Base-by-base conservation (phyloP, 2,888 invertebrate genomes). In the Ceriagrion tenellum region DNA sequence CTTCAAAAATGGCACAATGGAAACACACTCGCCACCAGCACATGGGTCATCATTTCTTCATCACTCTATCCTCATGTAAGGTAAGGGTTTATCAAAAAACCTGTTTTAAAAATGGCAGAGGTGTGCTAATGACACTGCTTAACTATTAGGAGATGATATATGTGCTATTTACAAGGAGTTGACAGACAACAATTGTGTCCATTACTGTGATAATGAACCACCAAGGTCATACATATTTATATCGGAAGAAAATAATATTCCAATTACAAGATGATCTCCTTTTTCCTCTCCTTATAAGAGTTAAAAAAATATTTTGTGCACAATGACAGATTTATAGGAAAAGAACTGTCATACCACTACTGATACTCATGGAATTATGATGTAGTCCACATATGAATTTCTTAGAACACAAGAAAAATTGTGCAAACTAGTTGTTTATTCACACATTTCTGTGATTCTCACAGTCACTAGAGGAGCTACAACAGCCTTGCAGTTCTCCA, bases 131-230 rank as follows among this genome's bases (percentile, higher is more conserved):
- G 40, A 74, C 93, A 93, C 74, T n/a, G 8, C 93, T n/a, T 74
- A n/a, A 74, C 40, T 47, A 74, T 93, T 69, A 69, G 16, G 18
- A n/a, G 47, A 47, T 69, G 47, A 47, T 55, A 26, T 35, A 93
- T 35, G 93, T 16, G 40, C 30, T 35, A 93, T 47, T 69, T 93
- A 63, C 93, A 93, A 40, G 30, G 47, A 69, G 47, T 69, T 47
- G 63, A 69, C n/a, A 40, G 63, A 55, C 55, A 93, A 93, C 30
- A 93, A 93, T 35, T 93, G n/a, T n/a, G 56, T 89, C 69, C 26
- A 8, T n/a, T 74, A n/a, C 47, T 13, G 74, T 30, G 30, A 30
- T 35, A 35, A 35, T 81, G 30, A 81, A 69, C 69, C 26, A 10
- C 69, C 12, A 26, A 47, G 47, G 3, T 69, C 20, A 26, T n/a